Evolutionary conservation across 2,113 vertebrate species (phyloP), one percentile per base, ranked within the genome.

Genomic region (Turnix velox): DNA sequence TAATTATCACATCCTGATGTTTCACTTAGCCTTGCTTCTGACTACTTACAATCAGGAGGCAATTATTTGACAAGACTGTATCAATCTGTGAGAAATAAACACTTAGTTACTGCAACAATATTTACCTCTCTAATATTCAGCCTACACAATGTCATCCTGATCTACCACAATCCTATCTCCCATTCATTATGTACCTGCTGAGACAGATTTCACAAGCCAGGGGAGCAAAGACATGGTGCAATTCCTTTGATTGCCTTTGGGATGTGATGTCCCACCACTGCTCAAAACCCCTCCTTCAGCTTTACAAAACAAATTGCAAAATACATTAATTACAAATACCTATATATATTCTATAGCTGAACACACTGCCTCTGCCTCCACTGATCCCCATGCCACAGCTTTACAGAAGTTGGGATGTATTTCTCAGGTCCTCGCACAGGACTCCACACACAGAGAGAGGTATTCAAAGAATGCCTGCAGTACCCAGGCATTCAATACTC

Each of bases 341-440:
- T 28, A 20, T n/a, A n/a, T 55, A 55, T 35, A 58, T 35, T 20
- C 55, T n/a, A 5, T 39, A 14, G 5, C 0, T 58, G 31, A 91
- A 39, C 4, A 4, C 51, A 27, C 30, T 6, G 63, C 49, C 74
- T 51, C 63, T 65, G 43, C 71, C 43, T 22, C 23, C 7, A 2
- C 43, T 25, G 27, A 8, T 49, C 57, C 71, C 35, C 35, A 5
- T 10, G 65, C 45, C 30, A 42, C 51, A 46, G 51, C n/a, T n/a
- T n/a, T 6, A 18, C 1, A 67, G 28, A 18, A 45, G 9, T 6
- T 6, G 17, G 17, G 6, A 5, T 18, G 39, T 8, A 25, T 71
- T 67, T 51, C 69, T 42, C 0, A 46, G 24, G 11, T 12, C 4
- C 30, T 27, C 0, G 0, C 7, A 28, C 18, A 25, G 20, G 30